These are phyloP conservation scores for Sycobia sp. DNA, from an alignment of 1,140 invertebrate genomes.

Conservation along the genomic window DNA sequence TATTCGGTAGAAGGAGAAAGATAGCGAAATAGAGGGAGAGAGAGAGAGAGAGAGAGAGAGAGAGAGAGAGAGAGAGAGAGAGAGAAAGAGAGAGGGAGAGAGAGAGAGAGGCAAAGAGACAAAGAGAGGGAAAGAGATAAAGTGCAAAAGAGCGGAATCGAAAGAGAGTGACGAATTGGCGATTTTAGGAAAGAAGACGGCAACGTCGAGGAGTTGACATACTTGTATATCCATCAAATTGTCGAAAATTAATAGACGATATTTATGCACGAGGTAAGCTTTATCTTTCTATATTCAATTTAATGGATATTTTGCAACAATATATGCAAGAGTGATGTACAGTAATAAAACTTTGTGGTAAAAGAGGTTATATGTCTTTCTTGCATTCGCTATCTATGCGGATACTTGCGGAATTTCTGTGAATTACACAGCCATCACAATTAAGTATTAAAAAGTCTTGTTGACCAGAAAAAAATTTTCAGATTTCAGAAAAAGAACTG, in stretches of 20 bases:
- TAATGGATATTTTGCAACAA: background rate
- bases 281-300: background rate
- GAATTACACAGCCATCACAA: background rate
- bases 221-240: background rate
- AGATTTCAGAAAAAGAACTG: slow-evolving; percentile 6
- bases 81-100: no score
- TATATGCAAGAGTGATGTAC: background rate
- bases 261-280: slow-evolving; percentile 26
- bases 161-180: no score
- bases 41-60: no score
- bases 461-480: background rate
- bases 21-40: no score
- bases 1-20: no score
- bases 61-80: no score
- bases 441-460: background rate
- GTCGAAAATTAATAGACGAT: background rate
- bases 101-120: no score
- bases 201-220: no score
- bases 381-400: background rate
- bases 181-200: no score
- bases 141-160: no score
- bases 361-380: slow-evolving; percentile 12
- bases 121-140: no score
- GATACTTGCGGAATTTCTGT: background rate
- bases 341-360: background rate